Base-by-base conservation (phyloP, 2,113 vertebrate species). In the Hippocampus comes region DNA sequence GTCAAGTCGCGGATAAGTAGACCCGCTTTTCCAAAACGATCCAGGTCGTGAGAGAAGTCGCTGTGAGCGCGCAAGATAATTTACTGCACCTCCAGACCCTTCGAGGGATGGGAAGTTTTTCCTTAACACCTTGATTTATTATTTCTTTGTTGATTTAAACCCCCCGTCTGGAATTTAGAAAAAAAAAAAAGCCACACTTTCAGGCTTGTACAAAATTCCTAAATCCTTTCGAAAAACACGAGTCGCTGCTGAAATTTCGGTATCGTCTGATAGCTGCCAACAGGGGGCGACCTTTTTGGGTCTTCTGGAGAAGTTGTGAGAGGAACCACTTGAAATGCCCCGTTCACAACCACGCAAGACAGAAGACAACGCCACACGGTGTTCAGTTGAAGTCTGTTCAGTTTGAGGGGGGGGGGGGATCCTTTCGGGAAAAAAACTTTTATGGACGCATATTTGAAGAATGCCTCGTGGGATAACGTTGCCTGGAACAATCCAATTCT, bases 11-110 rank as follows among this genome's bases (percentile, higher is more conserved):
- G 61, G 12, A 27, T 66, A 79, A 77, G 74, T 55, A 80, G 25
- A 63, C 60, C 60, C 78, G 1, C 43, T 51, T 63, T 42, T 38
- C 43, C 21, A 73, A 72, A 76, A 73, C 5, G 1, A 73, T 77
- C 64, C 25, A 86, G 87, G 86, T 86, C 88, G 72, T 87, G 87
- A 78, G 88, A 90, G 77, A 86, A 87, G 84, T 83, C 81, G 68
- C 38, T 17, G 53, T 68, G 55, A 86, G 78, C 73, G 2, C 51
- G 75, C 57, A 66, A 48, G 67, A 70, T 66, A 1, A 82, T 83
- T 77, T 64, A 67, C 48, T 43, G 63, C 57, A 63, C 8, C 34
- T 59, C 11, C 30, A 18, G 23, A 61, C 17, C n/a, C 34, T 64
- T 34, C 9, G 15, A 3, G 21, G 38, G 41, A 65, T 20, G 63